Base-by-base conservation (phyloP, 1,140 invertebrate genomes). In the Drosophila tsacasi region DNA sequence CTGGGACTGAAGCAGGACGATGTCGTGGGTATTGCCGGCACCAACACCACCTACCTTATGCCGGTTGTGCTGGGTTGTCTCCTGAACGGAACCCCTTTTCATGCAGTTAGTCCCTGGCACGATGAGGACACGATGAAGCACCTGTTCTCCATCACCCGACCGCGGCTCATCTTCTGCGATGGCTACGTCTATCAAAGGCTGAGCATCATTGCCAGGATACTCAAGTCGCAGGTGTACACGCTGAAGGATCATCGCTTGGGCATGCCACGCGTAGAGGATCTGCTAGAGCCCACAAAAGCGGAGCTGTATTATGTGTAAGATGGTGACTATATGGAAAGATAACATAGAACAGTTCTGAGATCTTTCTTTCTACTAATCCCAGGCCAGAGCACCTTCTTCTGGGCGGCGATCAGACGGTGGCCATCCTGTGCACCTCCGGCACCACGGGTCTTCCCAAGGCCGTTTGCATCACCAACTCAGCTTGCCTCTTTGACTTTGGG, bases 371-470 rank as follows among this genome's bases (percentile, higher is more conserved):
- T 15, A 12, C 7, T 8, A 8, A 17, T 17, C 17, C 17, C 25
- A 92, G 91, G 21, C 91, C 91, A 2, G 85, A 90, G 9, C 74
- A 69, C 0, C 77, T 92, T 4, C 67, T 80, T 30, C 57, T 89
- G 30, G 92, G 91, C 8, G 86, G 83, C 1, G 91, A 92, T 62
- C 85, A 92, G 59, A 91, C 89, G 6, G 89, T 91, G 13, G 79
- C 91, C 8, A 93, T 95, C 65, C 76, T 94, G 1, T 93, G 91
- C 60, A 95, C 96, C 0, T 96, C 96, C 61, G 97, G 96, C 15
- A 97, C 97, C 3, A 97, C 96, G 27, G 96, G 97, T 44, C 85
- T 95, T 17, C 96, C 97, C 1, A 97, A 97, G 93, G 96, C 96
- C 19, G 97, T 97, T 0, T 94, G 95, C 91, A 93, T 97, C 5